These are phyloP conservation scores for Psittacula cyanocephala DNA, from an alignment of 2,113 vertebrate species.

Conservation along the genomic window DNA sequence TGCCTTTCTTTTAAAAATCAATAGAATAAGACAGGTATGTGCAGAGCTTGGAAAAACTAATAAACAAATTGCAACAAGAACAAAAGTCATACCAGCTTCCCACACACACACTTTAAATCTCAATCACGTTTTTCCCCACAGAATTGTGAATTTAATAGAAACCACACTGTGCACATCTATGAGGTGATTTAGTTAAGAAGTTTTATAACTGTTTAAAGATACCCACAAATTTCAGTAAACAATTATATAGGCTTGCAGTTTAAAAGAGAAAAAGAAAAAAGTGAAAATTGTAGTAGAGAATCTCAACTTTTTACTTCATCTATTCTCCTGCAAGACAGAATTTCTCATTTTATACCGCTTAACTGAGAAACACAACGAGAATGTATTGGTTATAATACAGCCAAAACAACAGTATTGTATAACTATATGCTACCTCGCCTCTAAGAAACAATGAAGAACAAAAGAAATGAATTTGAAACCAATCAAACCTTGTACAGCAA, in stretches of 20 bases:
- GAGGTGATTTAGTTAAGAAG: background rate
- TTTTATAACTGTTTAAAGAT: background rate
- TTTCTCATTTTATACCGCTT: background rate
- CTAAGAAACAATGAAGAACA: background rate
- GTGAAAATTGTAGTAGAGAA: background rate
- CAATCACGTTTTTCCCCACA: background rate
- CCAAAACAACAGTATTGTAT: background rate
- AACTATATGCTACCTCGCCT: background rate
- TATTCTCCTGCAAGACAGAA: background rate
- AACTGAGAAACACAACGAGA: background rate
- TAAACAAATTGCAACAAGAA: background rate
- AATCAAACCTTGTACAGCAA: background rate
- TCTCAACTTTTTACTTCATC: background rate
- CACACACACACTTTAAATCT: background rate
- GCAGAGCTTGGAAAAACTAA: background rate
- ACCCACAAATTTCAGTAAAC: background rate
- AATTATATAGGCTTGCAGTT: background rate
- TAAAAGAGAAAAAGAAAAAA: background rate
- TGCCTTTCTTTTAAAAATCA: constrained; percentile 7
- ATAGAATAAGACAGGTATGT: background rate
- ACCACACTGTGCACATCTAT: background rate
- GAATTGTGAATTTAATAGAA: background rate
- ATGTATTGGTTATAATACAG: background rate
- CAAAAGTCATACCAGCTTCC: background rate
- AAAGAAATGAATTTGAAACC: background rate